Percentiles rank a stretch among this genome's conserved stretches.
Evolutionary conservation across 2,888 invertebrate species (phyloP).

Genomic region (Pyrochroa serraticornis): DNA sequence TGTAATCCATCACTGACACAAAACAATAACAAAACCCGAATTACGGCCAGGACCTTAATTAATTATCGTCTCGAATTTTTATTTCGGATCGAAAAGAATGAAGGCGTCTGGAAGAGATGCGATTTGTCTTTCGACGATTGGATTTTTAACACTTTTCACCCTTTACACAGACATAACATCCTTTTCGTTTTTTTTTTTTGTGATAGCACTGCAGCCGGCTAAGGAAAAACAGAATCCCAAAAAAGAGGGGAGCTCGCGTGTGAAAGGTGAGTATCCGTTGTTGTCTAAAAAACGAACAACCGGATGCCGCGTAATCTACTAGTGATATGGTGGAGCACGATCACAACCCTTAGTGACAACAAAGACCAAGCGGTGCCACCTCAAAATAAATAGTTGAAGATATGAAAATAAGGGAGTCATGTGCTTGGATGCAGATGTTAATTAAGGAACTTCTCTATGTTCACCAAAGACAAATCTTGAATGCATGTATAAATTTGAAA

Average conservation of each 20-base stretch:
- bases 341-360: constrained; percentile 8
- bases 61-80: not conserved
- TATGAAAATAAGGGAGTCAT: too few relatives aligned
- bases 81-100: not conserved
- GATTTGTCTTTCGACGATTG: constrained; percentile 6
- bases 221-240: not conserved
- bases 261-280: not conserved
- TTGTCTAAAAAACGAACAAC: constrained; percentile 11
- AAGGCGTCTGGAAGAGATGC: not conserved
- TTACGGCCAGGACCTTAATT: not conserved
- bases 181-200: constrained; percentile 7
- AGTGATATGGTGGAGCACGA: constrained; percentile 13
- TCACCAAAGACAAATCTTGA: not conserved
- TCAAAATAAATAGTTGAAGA: not conserved
- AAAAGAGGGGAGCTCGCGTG: not conserved
- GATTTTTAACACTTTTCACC: constrained; percentile 27
- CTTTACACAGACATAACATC: constrained; percentile 28
- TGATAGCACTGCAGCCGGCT: not conserved
- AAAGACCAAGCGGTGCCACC: not conserved
- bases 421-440: too few relatives aligned
- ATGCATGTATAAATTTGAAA: too few relatives aligned
- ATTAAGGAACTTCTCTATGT: too few relatives aligned
- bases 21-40: constrained; percentile 1
- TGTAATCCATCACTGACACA: not conserved
- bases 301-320: constrained; percentile 22